Conservation (phyloP, 2,113 vertebrate species). For the Odontesthes bonariensis region DNA sequence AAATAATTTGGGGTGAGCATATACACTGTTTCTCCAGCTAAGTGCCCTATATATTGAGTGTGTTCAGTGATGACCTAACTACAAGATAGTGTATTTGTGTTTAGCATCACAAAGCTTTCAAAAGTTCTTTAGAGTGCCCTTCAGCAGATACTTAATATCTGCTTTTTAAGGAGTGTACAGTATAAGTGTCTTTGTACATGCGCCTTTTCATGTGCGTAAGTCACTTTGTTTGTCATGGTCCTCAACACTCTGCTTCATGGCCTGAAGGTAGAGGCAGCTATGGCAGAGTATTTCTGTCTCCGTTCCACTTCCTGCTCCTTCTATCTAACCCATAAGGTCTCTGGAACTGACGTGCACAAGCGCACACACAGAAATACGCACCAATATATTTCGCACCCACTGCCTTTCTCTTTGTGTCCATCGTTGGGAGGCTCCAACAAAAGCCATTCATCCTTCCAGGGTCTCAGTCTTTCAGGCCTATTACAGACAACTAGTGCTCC, state of each 20-base stretch:
- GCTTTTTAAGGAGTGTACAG: slow-evolving; percentile 15
- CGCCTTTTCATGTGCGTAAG: slow-evolving; percentile 25
- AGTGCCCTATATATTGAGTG: slow-evolving; percentile 23
- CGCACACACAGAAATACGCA: slow-evolving; percentile 16
- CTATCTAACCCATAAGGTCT: slow-evolving; percentile 56
- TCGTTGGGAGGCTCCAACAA: slow-evolving; percentile 73
- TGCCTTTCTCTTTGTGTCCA: slow-evolving; percentile 69
- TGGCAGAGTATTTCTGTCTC: slow-evolving; percentile 64
- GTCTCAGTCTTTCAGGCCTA: slow-evolving; percentile 67
- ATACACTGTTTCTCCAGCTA: not conserved
- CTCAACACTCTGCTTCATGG: slow-evolving; percentile 22
- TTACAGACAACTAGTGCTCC: slow-evolving; percentile 57
- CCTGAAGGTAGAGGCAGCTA: slow-evolving; percentile 54
- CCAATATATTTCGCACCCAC: slow-evolving; percentile 39
- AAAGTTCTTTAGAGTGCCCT: slow-evolving; percentile 9
- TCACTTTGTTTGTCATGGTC: slow-evolving; percentile 11
- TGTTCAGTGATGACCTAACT: slow-evolving; percentile 7
- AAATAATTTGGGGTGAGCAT: slow-evolving; percentile 2
- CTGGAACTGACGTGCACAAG: slow-evolving; percentile 38
- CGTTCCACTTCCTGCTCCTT: slow-evolving; percentile 60
- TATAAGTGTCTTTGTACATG: slow-evolving; percentile 1
- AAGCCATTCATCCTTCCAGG: slow-evolving; percentile 77
- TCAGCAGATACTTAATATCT: slow-evolving; percentile 30
- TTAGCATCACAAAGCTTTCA: slow-evolving; percentile 24
- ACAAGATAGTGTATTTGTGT: not conserved